Conservation (phyloP, 2,113 vertebrate genomes). For the Antechinus flavipes region DNA sequence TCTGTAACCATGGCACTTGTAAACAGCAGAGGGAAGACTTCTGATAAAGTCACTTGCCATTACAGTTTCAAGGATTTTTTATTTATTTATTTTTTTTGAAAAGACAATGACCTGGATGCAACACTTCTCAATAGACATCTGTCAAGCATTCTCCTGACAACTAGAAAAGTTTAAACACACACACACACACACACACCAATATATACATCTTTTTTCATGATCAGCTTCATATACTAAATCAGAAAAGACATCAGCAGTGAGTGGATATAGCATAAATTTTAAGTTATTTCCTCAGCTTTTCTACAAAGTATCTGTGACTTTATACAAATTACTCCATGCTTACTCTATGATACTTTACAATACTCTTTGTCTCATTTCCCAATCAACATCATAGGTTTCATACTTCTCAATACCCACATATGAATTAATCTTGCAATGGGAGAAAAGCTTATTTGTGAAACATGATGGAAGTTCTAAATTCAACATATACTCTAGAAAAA, state of each 20-base stretch:
- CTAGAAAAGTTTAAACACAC: conserved; percentile 29
- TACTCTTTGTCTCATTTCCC: background rate
- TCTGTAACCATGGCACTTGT: conserved; percentile 90
- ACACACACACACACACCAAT: background rate
- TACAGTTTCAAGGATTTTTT: conserved; percentile 69
- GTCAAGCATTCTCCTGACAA: conserved; percentile 51
- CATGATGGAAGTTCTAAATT: background rate
- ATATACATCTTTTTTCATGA: background rate
- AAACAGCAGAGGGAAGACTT: conserved; percentile 82
- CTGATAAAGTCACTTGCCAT: conserved; percentile 82
- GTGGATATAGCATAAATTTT: background rate
- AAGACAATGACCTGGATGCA: conserved; percentile 64
- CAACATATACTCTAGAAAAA: background rate
- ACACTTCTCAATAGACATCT: conserved; percentile 46
- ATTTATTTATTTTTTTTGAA: conserved; percentile 41
- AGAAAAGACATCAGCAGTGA: background rate
- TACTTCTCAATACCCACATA: background rate
- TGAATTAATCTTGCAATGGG: background rate
- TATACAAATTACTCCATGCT: background rate
- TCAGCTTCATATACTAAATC: conserved; percentile 4
- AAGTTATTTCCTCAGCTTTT: background rate
- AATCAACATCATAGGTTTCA: background rate
- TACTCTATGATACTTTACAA: background rate
- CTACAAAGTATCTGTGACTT: background rate
- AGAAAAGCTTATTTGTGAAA: background rate